These are phyloP conservation scores for Anodontia alba DNA, from an alignment of 2,888 invertebrate species.

Conservation along the genomic window DNA sequence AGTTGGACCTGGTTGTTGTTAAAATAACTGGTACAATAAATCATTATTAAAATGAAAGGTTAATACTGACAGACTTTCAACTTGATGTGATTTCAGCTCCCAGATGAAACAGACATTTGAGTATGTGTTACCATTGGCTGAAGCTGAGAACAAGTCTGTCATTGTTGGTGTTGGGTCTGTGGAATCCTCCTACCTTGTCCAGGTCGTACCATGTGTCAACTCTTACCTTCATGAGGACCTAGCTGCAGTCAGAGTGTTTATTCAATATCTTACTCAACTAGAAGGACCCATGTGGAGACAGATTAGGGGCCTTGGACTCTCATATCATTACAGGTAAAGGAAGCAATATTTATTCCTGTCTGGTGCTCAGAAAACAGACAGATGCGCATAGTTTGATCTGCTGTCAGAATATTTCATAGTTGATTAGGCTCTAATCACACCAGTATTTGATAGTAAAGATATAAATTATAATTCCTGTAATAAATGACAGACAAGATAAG, in stretches of 20 bases:
- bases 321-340: conserved; percentile 91
- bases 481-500: too few relatives aligned
- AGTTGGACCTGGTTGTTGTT: too few relatives aligned
- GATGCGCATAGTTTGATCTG: too few relatives aligned
- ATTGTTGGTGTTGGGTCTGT: conserved; percentile 93
- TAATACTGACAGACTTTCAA: too few relatives aligned
- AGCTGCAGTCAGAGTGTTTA: conserved; percentile 91
- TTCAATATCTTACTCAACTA: conserved; percentile 94
- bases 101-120: conserved; percentile 65
- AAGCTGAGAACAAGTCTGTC: conserved; percentile 85
- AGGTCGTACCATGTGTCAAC: conserved; percentile 88
- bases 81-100: conserved; percentile 28
- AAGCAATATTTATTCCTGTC: too few relatives aligned
- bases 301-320: conserved; percentile 93
- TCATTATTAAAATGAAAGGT: too few relatives aligned
- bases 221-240: conserved; percentile 89
- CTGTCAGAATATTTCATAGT: too few relatives aligned
- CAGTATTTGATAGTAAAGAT: too few relatives aligned
- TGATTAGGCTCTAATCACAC: too few relatives aligned
- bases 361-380: not conserved
- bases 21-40: too few relatives aligned
- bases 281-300: conserved; percentile 96
- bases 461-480: too few relatives aligned
- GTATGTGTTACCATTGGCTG: conserved; percentile 60
- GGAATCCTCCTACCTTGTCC: conserved; percentile 90